These are phyloP conservation scores for Heptranchias perlo DNA, from an alignment of 2,113 vertebrate genomes.

Conservation along the genomic window DNA sequence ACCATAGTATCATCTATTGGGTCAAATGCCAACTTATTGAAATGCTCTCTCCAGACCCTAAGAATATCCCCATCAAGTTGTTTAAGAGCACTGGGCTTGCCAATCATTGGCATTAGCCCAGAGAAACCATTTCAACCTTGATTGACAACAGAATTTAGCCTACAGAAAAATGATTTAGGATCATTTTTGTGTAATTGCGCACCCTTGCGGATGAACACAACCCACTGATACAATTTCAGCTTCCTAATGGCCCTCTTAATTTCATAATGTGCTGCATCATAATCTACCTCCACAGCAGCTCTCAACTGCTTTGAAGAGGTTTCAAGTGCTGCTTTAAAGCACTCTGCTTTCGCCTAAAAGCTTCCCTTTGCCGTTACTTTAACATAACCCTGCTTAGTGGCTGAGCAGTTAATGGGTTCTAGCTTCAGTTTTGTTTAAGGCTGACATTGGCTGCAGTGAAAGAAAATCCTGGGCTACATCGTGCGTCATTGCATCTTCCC, in stretches of 20 bases:
- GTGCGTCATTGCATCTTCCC: neutral
- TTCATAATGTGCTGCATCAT: neutral
- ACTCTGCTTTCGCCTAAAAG: neutral
- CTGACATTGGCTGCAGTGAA: neutral
- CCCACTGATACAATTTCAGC: neutral
- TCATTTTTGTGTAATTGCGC: neutral
- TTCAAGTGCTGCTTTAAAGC: neutral
- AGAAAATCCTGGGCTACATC: neutral
- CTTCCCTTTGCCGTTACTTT: neutral
- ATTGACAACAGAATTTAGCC: neutral
- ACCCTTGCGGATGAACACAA: neutral
- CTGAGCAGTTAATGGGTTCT: neutral
- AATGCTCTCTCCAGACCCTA: neutral
- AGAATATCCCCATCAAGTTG: neutral
- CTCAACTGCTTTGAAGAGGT: neutral
- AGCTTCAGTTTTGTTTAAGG: neutral
- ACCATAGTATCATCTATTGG: neutral
- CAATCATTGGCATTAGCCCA: neutral
- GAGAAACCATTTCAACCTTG: neutral
- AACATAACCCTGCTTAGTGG: neutral
- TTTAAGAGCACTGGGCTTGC: neutral
- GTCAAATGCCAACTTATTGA: neutral
- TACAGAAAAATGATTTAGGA: neutral
- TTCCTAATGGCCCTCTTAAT: neutral
- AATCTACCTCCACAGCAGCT: neutral